A percentile compares a stretch with the other conserved stretches of the same genome.
Evolutionary conservation across 1,140 invertebrate genomes (phyloP).

Genomic region (Brachionus koreanus): DNA sequence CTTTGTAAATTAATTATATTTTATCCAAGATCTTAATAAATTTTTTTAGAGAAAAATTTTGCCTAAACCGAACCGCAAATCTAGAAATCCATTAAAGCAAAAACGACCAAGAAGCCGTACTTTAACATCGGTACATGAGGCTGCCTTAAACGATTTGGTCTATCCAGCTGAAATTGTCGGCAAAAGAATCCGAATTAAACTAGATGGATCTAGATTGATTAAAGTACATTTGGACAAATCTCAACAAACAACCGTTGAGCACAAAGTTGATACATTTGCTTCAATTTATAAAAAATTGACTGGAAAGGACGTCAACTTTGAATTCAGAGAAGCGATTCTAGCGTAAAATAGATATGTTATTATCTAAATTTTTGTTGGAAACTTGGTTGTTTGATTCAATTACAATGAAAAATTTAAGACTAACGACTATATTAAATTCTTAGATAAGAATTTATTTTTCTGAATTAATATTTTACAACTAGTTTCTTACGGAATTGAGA

Average conservation of each 20-base stretch:
- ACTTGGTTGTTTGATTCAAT: not conserved
- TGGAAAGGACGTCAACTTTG: constrained; percentile 44
- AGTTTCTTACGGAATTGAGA: not conserved
- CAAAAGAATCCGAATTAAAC: constrained; percentile 87
- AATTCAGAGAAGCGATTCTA: constrained; percentile 43
- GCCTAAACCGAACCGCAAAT: constrained; percentile 93
- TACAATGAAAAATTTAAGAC: not conserved
- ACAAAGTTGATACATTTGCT: constrained; percentile 42
- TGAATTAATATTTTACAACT: not conserved
- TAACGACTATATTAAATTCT: not conserved
- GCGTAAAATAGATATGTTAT: not conserved
- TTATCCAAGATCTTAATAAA: not conserved
- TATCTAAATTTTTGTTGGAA: constrained; percentile 10
- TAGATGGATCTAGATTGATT: constrained; percentile 89
- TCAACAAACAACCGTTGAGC: constrained; percentile 54
- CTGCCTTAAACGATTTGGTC: constrained; percentile 91
- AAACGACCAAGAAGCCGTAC: constrained; percentile 93
- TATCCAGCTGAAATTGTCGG: constrained; percentile 99
- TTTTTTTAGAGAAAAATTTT: constrained; percentile 82
- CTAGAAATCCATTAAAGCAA: constrained; percentile 83
- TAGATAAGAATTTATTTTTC: not conserved
- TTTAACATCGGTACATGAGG: constrained; percentile 92
- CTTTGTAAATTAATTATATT: not conserved
- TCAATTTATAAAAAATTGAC: constrained; percentile 45
- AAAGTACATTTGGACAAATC: constrained; percentile 98